phyloP scores from a whole-genome alignment of 2,113 vertebrate genomes.

The Semnornis frantzii region DNA sequence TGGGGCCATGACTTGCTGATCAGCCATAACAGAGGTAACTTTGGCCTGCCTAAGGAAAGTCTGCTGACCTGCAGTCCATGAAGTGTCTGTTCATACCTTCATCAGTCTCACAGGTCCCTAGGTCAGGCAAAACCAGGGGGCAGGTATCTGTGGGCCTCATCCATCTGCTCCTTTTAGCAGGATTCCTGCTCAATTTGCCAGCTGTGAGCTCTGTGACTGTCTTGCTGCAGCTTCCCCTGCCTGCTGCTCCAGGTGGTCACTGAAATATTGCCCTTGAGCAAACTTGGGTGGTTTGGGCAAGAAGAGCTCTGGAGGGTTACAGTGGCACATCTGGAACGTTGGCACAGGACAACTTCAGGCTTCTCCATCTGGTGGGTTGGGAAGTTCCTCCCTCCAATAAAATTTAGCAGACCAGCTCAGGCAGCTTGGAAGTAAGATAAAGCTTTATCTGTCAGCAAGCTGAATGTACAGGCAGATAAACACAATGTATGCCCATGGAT shows the following conservation, averaged over 20 bases:
- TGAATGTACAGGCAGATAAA: no score
- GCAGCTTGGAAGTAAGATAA: no score
- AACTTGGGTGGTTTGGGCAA: neutral
- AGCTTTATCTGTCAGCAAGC: no score
- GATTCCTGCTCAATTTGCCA: neutral
- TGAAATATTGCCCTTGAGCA: neutral
- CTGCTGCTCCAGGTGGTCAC: fast-evolving
- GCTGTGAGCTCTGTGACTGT: neutral
- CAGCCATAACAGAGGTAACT: neutral
- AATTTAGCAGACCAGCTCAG: no score
- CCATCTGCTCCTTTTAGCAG: neutral
- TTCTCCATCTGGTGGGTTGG: no score
- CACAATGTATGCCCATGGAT: no score
- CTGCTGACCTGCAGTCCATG: neutral
- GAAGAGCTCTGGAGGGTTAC: neutral
- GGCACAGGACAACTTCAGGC: neutral
- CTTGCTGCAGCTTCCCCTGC: neutral
- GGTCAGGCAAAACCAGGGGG: neutral
- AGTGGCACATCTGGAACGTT: neutral
- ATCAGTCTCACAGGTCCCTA: fast-evolving
- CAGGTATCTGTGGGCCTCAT: neutral
- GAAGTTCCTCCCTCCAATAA: no score
- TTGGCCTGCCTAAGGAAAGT: neutral
- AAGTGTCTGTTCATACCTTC: neutral
- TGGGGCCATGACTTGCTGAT: neutral